These are phyloP conservation scores for Hydrozoanthus tunicans DNA, from an alignment of 64 coral and sea anemone genomes.

Conservation along the genomic window DNA sequence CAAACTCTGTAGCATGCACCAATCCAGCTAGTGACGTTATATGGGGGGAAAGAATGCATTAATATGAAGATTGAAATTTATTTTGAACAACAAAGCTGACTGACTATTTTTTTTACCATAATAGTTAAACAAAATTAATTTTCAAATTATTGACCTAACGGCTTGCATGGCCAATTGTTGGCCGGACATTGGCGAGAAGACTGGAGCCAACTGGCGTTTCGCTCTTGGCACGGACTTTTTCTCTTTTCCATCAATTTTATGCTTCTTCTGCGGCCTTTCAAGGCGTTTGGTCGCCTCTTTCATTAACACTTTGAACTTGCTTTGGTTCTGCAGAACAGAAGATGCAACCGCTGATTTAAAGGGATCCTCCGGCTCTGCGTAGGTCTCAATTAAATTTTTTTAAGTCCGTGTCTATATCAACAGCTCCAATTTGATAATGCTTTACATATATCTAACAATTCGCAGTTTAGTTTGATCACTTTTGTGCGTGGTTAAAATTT, in stretches of 20 bases:
- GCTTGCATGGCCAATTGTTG: constrained; percentile 25
- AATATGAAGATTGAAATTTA: no score
- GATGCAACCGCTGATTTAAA: not conserved
- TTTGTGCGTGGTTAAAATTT: no score
- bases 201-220: constrained; percentile 47
- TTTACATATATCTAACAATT: no score
- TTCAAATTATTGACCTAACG: constrained; percentile 28
- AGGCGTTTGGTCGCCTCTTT: not conserved
- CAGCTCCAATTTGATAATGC: no score
- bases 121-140: not conserved
- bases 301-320: not conserved
- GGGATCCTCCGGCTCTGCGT: no score
- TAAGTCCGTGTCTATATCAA: no score
- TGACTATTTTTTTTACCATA: not conserved
- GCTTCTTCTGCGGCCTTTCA: not conserved
- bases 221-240: not conserved
- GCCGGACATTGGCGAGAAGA: constrained; percentile 35
- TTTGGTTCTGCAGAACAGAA: not conserved
- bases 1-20: no score
- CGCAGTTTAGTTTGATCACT: no score
- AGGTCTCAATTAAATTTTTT: no score
- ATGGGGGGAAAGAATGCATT: no score
- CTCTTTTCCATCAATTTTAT: not conserved
- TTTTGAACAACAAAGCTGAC: not conserved
- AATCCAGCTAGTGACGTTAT: no score